Evolutionary conservation across 2,113 vertebrate genomes (phyloP).

Genomic region (Platichthys stellatus): DNA sequence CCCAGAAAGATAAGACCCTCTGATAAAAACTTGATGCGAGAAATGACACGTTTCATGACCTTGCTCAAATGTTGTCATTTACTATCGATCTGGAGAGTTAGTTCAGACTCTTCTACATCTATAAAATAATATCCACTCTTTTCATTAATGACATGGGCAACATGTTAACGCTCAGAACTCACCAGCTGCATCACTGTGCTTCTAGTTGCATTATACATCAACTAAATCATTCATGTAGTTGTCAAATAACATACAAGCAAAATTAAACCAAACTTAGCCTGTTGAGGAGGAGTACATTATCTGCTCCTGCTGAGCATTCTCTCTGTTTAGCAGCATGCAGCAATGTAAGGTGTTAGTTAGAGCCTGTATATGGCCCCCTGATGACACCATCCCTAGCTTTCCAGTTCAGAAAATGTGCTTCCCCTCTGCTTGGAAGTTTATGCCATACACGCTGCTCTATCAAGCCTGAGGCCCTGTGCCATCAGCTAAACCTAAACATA

Average conservation of each 20-base stretch:
- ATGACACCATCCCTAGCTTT: not conserved
- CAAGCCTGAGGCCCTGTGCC: not conserved
- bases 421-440: not conserved
- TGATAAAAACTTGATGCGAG: not conserved
- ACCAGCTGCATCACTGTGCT: not conserved
- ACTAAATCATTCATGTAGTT: constrained; percentile 1
- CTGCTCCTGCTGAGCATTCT: not conserved
- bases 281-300: constrained; percentile 7
- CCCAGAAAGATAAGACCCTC: not conserved
- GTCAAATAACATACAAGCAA: constrained; percentile 6
- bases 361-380: not conserved
- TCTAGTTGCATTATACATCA: not conserved
- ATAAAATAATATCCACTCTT: not conserved
- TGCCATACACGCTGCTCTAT: not conserved
- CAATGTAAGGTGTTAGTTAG: not conserved
- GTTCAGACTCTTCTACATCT: not conserved
- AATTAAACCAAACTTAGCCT: not conserved
- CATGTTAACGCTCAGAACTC: not conserved
- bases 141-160: not conserved
- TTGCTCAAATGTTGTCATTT: not conserved
- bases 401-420: not conserved
- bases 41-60: not conserved
- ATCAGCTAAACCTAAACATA: constrained; percentile 16
- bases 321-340: not conserved
- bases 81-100: not conserved